Percentiles rank a stretch among this genome's conserved stretches.
phyloP scores from a whole-genome alignment of 2,888 invertebrate species.

The Clivina fossor region DNA sequence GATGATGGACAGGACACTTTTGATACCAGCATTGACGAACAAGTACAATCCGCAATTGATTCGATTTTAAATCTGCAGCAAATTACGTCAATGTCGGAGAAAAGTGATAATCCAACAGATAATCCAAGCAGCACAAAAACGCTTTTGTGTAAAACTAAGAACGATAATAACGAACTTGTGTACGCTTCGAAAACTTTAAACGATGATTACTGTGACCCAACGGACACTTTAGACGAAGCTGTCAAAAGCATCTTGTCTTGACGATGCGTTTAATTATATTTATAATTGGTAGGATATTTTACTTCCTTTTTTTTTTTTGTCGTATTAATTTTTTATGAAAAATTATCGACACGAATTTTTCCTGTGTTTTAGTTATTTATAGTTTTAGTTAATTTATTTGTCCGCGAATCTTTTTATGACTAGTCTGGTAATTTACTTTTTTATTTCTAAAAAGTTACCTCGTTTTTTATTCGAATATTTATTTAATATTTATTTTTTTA shows the following conservation, averaged over 20 bases:
- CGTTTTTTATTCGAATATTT: too few relatives aligned
- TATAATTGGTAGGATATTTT: too few relatives aligned
- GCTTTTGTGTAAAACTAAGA: conserved; percentile 6
- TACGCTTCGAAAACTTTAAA: background rate
- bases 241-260: conserved; percentile 53
- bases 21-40: conserved; percentile 71
- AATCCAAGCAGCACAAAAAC: background rate
- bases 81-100: conserved; percentile 41
- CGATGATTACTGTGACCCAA: conserved; percentile 39
- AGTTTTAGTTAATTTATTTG: too few relatives aligned
- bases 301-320: too few relatives aligned
- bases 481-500: too few relatives aligned
- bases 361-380: too few relatives aligned
- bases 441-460: too few relatives aligned
- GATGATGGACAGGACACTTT: conserved; percentile 45
- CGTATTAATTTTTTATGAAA: too few relatives aligned
- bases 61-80: conserved; percentile 73
- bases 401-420: too few relatives aligned
- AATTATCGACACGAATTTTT: too few relatives aligned
- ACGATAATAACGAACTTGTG: background rate
- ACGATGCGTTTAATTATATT: conserved; percentile 51
- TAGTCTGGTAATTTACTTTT: too few relatives aligned
- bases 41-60: conserved; percentile 79
- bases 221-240: conserved; percentile 49
- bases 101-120: background rate